Base-by-base conservation (phyloP, 2,888 invertebrate genomes). In the Ecdyonurus torrentis region DNA sequence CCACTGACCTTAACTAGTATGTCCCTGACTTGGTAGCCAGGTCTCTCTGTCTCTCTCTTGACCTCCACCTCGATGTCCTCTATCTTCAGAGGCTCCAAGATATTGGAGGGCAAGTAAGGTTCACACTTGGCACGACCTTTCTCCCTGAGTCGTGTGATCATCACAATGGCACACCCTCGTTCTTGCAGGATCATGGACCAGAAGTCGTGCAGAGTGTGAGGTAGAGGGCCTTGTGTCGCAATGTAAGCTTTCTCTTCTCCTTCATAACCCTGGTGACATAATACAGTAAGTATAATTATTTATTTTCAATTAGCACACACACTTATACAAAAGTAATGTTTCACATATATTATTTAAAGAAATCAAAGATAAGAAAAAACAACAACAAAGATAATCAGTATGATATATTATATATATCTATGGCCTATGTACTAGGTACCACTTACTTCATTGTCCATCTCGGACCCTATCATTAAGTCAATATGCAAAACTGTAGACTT, bases 211-310 rank as follows among this genome's bases (percentile, higher is more conserved):
- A 93, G 84, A 0, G 95, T 95, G 74, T 93, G 90, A 23, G 87
- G 81, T 72, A 95, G 81, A 1, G 95, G 95, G 7, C 94, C 95
- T 75, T 95, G 95, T 0, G 94, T 92, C 18, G 93, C 95, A 64
- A 95, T 90, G 75, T 91, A 95, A 59, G 88, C 85, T 70, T 86
- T 86, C 65, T 85, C 86, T 65, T 90, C 87, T 69, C 89, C 90
- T 72, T 93, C 91, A 70, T 92, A 91, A 65, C 94, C 94, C 93
- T 93, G 76, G 61, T 68, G 72, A 69, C 65, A 63, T 65, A 25
- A n/a, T n/a, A n/a, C n/a, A 52, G 60, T 61, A 15, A 20, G 24
- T 2, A 63, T 23, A 1, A 2, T 5, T 23, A 2, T n/a, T 22
- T 58, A 20, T 2, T 2, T 3, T 2, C 2, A 58, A 58, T 58